Evolutionary conservation across 1,140 invertebrate genomes (phyloP).

Genomic region (Cydia strobilella): DNA sequence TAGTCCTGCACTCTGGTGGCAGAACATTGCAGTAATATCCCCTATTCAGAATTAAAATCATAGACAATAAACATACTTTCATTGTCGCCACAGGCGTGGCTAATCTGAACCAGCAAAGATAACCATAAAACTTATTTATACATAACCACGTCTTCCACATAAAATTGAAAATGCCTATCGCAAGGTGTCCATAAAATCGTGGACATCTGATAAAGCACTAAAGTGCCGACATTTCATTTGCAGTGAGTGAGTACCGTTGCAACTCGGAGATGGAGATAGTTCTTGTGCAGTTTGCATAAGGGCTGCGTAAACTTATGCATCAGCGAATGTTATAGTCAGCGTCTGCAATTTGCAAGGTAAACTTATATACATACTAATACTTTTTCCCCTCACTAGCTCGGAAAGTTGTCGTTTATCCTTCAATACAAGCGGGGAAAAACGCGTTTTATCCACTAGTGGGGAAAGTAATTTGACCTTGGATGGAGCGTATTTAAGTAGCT

Average conservation of each 20-base stretch:
- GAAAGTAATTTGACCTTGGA: too few species aligned
- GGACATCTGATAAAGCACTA: neutral
- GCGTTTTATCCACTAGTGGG: too few species aligned
- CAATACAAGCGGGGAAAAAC: too few species aligned
- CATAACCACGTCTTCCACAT: neutral
- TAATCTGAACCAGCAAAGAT: neutral
- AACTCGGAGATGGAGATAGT: neutral
- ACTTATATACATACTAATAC: neutral
- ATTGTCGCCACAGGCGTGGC: neutral
- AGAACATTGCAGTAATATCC: too few species aligned
- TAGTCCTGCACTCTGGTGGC: too few species aligned
- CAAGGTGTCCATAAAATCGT: slow-evolving; percentile 14
- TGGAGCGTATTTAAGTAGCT: too few species aligned
- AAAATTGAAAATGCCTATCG: slow-evolving; percentile 8
- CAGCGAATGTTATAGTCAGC: neutral
- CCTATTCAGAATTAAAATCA: neutral
- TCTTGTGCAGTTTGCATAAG: slow-evolving; percentile 8
- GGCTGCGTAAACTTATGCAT: neutral
- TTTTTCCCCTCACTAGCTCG: too few species aligned
- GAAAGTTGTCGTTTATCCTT: too few species aligned
- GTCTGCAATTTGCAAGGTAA: neutral
- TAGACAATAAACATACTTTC: slow-evolving; percentile 5
- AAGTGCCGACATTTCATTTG: slow-evolving; percentile 12
- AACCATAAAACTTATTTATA: slow-evolving; percentile 12
- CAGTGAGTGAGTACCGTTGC: neutral